Conservation (phyloP, 2,888 invertebrate species). For the Thalpophila matura region DNA sequence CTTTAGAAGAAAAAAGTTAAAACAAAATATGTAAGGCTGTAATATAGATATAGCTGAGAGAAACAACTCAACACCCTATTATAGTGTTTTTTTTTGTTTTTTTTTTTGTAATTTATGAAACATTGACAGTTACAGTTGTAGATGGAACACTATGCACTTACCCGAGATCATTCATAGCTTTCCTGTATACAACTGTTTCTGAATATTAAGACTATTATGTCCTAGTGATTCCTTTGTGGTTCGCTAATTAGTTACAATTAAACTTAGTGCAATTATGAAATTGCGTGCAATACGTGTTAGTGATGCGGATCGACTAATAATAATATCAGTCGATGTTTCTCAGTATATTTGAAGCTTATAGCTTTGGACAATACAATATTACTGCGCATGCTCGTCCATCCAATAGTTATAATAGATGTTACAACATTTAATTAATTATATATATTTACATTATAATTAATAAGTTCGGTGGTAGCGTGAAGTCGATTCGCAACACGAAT, state of each 20-base stretch:
- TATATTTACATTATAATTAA: neutral
- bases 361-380: too few relatives aligned
- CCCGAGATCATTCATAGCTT: constrained; percentile 48
- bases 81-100: constrained; percentile 65
- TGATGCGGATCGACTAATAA: constrained; percentile 42
- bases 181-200: constrained; percentile 51
- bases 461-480: neutral
- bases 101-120: constrained; percentile 61
- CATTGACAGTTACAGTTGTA: constrained; percentile 50
- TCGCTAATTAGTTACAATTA: constrained; percentile 65
- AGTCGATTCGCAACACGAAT: constrained; percentile 42
- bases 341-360: constrained; percentile 3
- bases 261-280: constrained; percentile 62
- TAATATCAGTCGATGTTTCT: constrained; percentile 1
- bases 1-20: constrained; percentile 62
- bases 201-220: constrained; percentile 57
- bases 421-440: neutral
- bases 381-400: neutral
- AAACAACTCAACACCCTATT: constrained; percentile 81
- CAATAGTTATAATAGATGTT: neutral
- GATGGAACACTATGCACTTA: constrained; percentile 53
- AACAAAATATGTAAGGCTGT: constrained; percentile 76
- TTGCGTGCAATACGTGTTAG: constrained; percentile 62
- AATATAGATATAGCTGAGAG: constrained; percentile 76
- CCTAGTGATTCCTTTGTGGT: constrained; percentile 58